A percentile compares a stretch with the other conserved stretches of the same genome.
Conservation (phyloP, 2,888 invertebrate genomes). For the Chouioia cunea region DNA sequence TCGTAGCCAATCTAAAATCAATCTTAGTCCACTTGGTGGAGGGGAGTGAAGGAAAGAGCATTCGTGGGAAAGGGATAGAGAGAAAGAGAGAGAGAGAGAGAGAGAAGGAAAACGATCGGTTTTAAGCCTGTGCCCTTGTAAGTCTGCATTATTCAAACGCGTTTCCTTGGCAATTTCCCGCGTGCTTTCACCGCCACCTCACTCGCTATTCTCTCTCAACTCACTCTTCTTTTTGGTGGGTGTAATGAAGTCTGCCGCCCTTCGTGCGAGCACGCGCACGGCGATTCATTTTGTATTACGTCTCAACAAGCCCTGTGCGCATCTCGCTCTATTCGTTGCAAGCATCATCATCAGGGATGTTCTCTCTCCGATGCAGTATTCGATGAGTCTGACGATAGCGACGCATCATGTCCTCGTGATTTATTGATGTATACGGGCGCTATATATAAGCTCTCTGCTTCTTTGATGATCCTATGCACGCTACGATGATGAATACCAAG, state of each 20-base stretch:
- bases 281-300: constrained; percentile 52
- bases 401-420: not conserved
- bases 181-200: constrained; percentile 29
- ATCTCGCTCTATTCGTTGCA: too few species aligned
- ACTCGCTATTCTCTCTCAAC: constrained; percentile 28
- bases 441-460: too few species aligned
- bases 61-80: constrained; percentile 41
- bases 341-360: too few species aligned
- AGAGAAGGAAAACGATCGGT: constrained; percentile 60
- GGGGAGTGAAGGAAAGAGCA: constrained; percentile 37
- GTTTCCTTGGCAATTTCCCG: constrained; percentile 46
- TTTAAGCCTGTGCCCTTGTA: constrained; percentile 61
- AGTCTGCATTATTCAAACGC: constrained; percentile 65
- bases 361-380: too few species aligned
- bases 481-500: too few species aligned
- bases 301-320: constrained; percentile 48
- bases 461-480: too few species aligned
- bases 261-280: too few species aligned
- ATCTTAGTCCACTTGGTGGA: constrained; percentile 63
- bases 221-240: constrained; percentile 27
- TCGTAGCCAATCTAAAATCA: constrained; percentile 67
- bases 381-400: constrained; percentile 28
- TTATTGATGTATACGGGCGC: constrained; percentile 30
- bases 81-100: constrained; percentile 42
- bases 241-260: too few species aligned